Percentiles rank a stretch among this genome's conserved stretches.
phyloP scores from a whole-genome alignment of 2,888 invertebrate genomes.

The Agrochola litura region DNA sequence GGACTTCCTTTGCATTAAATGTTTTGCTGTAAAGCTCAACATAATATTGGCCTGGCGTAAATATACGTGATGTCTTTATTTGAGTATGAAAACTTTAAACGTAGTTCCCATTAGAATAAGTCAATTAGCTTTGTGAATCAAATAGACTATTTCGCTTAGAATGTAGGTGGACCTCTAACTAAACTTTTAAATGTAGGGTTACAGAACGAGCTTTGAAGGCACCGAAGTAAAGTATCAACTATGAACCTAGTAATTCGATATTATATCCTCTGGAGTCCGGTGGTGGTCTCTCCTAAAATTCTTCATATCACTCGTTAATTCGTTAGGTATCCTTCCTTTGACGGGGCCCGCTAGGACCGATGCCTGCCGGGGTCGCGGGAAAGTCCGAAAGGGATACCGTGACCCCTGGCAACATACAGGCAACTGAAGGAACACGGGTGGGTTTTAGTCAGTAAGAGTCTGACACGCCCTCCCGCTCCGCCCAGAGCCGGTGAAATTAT shows the following conservation, averaged over 20 bases:
- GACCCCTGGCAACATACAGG: too few species aligned
- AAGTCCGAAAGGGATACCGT: too few species aligned
- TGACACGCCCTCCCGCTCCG: too few species aligned
- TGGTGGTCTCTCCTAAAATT: background rate
- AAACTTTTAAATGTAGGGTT: background rate
- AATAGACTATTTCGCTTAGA: background rate
- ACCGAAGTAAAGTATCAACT: background rate
- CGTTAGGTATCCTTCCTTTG: background rate
- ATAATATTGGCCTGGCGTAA: slow-evolving; percentile 1
- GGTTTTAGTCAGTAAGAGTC: too few species aligned
- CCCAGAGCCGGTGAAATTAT: too few species aligned
- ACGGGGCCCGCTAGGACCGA: too few species aligned
- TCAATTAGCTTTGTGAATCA: slow-evolving; percentile 15
- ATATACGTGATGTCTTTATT: slow-evolving; percentile 16
- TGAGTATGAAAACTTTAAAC: slow-evolving; percentile 4
- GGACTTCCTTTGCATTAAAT: background rate
- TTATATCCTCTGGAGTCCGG: background rate
- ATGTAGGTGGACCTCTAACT: background rate
- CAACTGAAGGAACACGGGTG: too few species aligned
- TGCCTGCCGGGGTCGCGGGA: too few species aligned
- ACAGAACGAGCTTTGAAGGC: background rate
- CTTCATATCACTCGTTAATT: background rate
- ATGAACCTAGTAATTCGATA: background rate
- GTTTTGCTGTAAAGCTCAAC: background rate
- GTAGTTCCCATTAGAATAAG: slow-evolving; percentile 7